Evolutionary conservation across 2,888 invertebrate species (phyloP).

Genomic region (Disparrhopalites patrizii): DNA sequence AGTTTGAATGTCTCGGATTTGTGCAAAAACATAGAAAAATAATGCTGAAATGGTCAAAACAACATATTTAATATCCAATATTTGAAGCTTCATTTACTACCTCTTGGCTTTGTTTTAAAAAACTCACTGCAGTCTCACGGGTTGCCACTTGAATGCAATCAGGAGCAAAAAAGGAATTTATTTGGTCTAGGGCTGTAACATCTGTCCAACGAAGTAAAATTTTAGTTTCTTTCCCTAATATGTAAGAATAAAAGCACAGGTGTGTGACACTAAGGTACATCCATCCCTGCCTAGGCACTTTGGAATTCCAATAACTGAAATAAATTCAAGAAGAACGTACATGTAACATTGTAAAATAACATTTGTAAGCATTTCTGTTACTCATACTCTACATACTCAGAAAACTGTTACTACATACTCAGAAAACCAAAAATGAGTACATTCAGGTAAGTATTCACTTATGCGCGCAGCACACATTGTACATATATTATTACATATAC

Average conservation of each 20-base stretch:
- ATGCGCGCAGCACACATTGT: no score
- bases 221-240: slow-evolving; percentile 85
- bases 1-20: slow-evolving; percentile 83
- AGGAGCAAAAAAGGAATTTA: slow-evolving; percentile 71
- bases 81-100: no score
- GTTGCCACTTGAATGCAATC: slow-evolving; percentile 84
- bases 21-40: slow-evolving; percentile 86
- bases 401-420: neutral
- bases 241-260: slow-evolving; percentile 91
- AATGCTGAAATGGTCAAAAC: slow-evolving; percentile 69
- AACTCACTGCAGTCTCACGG: slow-evolving; percentile 64
- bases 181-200: slow-evolving; percentile 73
- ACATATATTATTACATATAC: no score
- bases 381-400: no score
- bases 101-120: no score
- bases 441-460: slow-evolving; percentile 44
- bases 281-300: slow-evolving; percentile 93
- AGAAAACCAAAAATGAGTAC: neutral
- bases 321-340: neutral
- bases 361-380: no score
- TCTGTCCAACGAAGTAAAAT: slow-evolving; percentile 87
- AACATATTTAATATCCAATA: no score
- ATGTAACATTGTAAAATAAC: no score
- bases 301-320: slow-evolving; percentile 82
- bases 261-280: slow-evolving; percentile 95